phyloP scores from a whole-genome alignment of 2,888 invertebrate genomes.

The Mellilla xanthometata region DNA sequence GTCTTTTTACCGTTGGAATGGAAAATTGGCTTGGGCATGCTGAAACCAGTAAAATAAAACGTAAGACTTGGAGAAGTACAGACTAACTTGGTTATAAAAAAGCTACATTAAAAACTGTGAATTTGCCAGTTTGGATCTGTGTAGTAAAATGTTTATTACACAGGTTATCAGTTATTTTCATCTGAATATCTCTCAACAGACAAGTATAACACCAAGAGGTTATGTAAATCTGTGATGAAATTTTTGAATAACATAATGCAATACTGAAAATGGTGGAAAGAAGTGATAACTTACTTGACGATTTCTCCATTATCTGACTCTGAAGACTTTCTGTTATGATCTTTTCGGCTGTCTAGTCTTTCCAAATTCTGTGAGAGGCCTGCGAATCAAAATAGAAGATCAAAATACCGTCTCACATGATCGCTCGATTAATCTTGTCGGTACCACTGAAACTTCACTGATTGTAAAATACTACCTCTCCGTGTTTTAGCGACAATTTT shows the following conservation, averaged over 20 bases:
- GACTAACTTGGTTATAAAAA: no score
- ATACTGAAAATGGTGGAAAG: constrained; percentile 35
- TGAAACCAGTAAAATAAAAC: constrained; percentile 57
- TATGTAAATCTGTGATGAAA: constrained; percentile 79
- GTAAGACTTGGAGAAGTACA: no score
- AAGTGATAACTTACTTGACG: constrained; percentile 79
- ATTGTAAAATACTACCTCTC: constrained; percentile 80
- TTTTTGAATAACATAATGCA: constrained; percentile 38
- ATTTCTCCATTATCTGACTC: constrained; percentile 86
- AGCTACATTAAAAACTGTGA: no score
- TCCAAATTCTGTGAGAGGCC: constrained; percentile 92
- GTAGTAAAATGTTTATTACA: no score
- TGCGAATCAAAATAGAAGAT: constrained; percentile 61
- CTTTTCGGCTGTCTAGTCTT: constrained; percentile 88
- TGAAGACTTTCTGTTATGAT: constrained; percentile 85
- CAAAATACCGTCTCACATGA: constrained; percentile 40
- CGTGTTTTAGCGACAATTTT: constrained; percentile 94
- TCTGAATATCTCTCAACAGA: no score
- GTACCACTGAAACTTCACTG: constrained; percentile 1
- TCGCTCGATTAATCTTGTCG: constrained; percentile 8
- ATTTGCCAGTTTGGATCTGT: neutral
- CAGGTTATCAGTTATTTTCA: no score
- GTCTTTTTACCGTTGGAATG: constrained; percentile 86
- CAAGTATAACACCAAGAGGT: constrained; percentile 53
- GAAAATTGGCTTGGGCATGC: constrained; percentile 92